A percentile compares a stretch with the other conserved stretches of the same genome.
phyloP scores from a whole-genome alignment of 2,888 invertebrate genomes.

The Yponomeuta malinellus region DNA sequence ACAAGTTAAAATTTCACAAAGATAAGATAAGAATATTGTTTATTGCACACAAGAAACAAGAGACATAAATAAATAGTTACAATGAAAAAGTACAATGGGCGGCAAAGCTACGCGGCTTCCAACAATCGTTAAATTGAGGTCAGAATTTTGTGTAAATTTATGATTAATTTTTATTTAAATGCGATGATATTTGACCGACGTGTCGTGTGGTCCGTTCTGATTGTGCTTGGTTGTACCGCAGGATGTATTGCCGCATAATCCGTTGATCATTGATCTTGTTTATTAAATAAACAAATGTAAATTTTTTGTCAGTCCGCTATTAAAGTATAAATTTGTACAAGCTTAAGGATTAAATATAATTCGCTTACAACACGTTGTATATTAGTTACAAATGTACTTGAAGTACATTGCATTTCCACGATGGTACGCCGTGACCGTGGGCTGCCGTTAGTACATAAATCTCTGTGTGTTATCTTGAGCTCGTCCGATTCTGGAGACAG shows the following conservation, averaged over 20 bases:
- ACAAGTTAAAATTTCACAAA: not conserved
- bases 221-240: not conserved
- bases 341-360: not conserved
- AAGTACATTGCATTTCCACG: not conserved
- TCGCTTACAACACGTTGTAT: not conserved
- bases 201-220: not conserved
- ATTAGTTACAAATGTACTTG: not conserved
- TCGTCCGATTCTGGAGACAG: too few species aligned
- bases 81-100: too few species aligned
- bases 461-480: too few species aligned
- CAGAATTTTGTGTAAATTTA: not conserved
- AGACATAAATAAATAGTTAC: too few species aligned
- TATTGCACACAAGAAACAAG: too few species aligned
- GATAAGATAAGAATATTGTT: too few species aligned
- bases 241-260: too few species aligned
- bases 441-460: too few species aligned
- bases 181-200: not conserved
- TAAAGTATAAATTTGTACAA: not conserved
- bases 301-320: not conserved
- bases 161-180: not conserved
- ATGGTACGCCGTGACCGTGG: too few species aligned
- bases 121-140: not conserved
- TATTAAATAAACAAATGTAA: not conserved
- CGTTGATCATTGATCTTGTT: too few species aligned
- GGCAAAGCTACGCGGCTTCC: not conserved